A percentile compares a stretch with the other conserved stretches of the same genome.
phyloP scores from a whole-genome alignment of 2,797 vertebrate species.

The Fratercula arctica region DNA sequence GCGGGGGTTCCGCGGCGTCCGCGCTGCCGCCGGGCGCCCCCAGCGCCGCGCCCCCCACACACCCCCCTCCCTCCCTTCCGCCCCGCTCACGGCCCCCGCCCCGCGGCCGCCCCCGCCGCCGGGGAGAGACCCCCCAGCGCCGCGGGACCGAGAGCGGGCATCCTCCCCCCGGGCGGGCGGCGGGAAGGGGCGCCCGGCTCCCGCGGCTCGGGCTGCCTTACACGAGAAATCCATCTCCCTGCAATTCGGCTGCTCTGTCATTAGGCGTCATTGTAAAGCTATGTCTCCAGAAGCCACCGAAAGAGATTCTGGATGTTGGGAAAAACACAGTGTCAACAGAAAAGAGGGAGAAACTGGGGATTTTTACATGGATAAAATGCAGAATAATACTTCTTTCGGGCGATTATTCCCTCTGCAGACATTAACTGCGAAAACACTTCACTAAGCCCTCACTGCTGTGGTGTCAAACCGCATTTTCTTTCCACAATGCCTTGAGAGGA shows the following conservation, averaged over 20 bases:
- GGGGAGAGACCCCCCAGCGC: too few relatives aligned
- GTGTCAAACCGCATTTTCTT: neutral
- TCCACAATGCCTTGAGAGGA: neutral
- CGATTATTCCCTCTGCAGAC: neutral
- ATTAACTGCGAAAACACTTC: neutral
- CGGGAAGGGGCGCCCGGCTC: slow-evolving; percentile 20
- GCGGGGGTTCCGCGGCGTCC: neutral
- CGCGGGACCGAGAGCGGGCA: too few relatives aligned
- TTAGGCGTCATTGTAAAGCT: slow-evolving; percentile 82
- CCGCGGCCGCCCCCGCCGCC: too few relatives aligned
- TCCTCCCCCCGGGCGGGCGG: neutral
- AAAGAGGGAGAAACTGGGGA: neutral
- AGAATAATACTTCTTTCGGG: neutral
- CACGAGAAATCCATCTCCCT: slow-evolving; percentile 58
- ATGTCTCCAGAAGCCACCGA: slow-evolving; percentile 50
- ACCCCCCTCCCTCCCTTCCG: too few relatives aligned
- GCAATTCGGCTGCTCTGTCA: slow-evolving; percentile 78
- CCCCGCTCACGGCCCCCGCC: too few relatives aligned
- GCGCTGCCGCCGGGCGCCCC: neutral
- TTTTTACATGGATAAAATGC: slow-evolving; percentile 53
- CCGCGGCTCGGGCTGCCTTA: slow-evolving; percentile 33
- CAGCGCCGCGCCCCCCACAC: too few relatives aligned
- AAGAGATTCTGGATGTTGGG: neutral
- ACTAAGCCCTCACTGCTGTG: neutral
- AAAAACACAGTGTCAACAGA: neutral